These are phyloP conservation scores for Tragelaphus strepsiceros DNA, from an alignment of 2,113 vertebrate species.

Conservation along the genomic window DNA sequence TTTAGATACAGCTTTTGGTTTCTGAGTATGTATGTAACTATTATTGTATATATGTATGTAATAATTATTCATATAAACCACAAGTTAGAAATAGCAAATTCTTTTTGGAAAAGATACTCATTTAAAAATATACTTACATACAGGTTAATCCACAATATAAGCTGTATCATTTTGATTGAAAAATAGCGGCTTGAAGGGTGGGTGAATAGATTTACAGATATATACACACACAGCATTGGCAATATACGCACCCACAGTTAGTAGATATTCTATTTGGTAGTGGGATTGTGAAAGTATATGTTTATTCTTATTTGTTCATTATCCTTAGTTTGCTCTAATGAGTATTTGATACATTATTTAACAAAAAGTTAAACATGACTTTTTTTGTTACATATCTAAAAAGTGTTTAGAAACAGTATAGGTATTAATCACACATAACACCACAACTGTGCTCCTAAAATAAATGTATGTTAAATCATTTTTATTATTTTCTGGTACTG, in stretches of 20 bases:
- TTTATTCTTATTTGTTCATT: background rate
- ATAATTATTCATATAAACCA: background rate
- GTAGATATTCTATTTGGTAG: background rate
- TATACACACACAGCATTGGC: fast-evolving
- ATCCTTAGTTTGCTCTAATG: background rate
- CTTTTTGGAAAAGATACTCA: conserved; percentile 10
- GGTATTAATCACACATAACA: background rate
- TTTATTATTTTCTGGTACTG: background rate
- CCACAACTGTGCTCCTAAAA: background rate
- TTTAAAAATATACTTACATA: background rate
- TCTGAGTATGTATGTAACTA: background rate
- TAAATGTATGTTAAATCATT: background rate
- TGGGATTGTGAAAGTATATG: too few relatives aligned
- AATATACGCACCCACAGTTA: background rate
- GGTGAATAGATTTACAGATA: background rate
- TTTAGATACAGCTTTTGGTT: background rate
- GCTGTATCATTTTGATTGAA: background rate
- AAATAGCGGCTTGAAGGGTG: background rate
- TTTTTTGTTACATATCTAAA: background rate
- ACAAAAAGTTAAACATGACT: background rate
- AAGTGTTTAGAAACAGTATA: background rate
- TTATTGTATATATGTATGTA: background rate
- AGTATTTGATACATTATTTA: background rate
- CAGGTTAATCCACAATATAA: background rate
- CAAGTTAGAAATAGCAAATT: background rate